These are phyloP conservation scores for Cladopsammia gracilis DNA, from an alignment of 64 coral and sea anemone species.

Conservation along the genomic window DNA sequence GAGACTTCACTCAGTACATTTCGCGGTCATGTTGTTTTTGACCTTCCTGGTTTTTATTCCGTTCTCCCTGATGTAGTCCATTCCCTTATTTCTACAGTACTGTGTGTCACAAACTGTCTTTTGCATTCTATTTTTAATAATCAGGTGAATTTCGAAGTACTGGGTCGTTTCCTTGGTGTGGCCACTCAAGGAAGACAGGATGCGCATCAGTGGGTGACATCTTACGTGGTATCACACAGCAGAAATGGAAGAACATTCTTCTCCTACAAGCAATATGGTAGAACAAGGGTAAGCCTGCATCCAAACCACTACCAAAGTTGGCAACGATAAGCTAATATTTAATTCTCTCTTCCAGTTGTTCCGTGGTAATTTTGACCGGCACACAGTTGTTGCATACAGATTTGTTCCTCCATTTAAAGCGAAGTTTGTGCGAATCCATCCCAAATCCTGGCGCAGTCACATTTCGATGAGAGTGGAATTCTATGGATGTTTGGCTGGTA, in stretches of 20 bases:
- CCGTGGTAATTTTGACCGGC: conserved; percentile 75
- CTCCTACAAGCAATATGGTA: conserved; percentile 75
- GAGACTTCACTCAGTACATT: too few relatives aligned
- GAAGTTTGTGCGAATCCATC: conserved; percentile 66
- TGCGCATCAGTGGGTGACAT: conserved; percentile 82
- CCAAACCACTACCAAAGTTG: too few relatives aligned
- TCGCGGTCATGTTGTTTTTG: too few relatives aligned
- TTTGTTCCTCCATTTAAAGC: conserved; percentile 64
- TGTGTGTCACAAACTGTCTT: too few relatives aligned
- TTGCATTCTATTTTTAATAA: background rate
- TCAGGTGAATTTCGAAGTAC: conserved; percentile 74
- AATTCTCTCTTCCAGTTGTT: conserved; percentile 18
- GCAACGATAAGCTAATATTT: background rate
- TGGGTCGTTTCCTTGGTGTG: conserved; percentile 58
- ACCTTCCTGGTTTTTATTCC: too few relatives aligned
- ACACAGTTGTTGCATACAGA: conserved; percentile 69
- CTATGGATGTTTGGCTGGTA: conserved; percentile 75
- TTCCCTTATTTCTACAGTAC: too few relatives aligned
- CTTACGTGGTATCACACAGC: conserved; percentile 80
- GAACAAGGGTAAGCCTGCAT: conserved; percentile 73
- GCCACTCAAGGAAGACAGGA: conserved; percentile 94
- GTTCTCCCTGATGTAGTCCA: too few relatives aligned
- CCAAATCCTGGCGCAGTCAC: conserved; percentile 51
- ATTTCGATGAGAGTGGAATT: conserved; percentile 71
- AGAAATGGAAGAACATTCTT: conserved; percentile 80